Evolutionary conservation across 2,888 invertebrate species (phyloP).

Genomic region (Scelioninae gen. 1): DNA sequence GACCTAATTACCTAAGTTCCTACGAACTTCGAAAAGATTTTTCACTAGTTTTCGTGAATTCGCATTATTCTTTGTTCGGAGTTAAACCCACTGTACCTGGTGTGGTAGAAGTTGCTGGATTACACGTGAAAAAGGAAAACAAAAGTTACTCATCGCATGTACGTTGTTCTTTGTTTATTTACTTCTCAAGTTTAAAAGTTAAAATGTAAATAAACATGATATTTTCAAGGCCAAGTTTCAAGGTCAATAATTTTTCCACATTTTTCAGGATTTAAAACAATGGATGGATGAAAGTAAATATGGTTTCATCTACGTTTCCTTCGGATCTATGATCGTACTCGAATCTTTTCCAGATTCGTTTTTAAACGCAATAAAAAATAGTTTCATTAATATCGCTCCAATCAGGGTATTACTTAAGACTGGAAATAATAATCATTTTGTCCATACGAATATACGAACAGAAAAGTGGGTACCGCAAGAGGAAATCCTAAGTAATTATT

Average conservation of each 20-base stretch:
- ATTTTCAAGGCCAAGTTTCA: no score
- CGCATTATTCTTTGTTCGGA: conserved; percentile 86
- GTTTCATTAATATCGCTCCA: conserved; percentile 64
- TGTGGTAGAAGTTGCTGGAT: conserved; percentile 86
- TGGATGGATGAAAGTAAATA: conserved; percentile 78
- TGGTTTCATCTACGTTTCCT: conserved; percentile 79
- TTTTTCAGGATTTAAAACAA: conserved; percentile 72
- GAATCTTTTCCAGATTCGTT: conserved; percentile 76
- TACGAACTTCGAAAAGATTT: conserved; percentile 77
- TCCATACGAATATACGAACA: conserved; percentile 75
- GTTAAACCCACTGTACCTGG: conserved; percentile 84
- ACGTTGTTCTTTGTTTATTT: no score
- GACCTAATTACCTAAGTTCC: conserved; percentile 64
- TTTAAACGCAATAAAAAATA: conserved; percentile 72
- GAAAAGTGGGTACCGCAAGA: conserved; percentile 78
- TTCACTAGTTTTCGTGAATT: conserved; percentile 84
- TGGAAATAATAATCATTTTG: conserved; percentile 74
- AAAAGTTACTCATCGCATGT: no score
- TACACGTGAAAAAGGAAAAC: conserved; percentile 81
- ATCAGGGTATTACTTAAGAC: conserved; percentile 77
- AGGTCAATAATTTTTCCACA: no score
- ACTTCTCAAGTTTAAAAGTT: no score
- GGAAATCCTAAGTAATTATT: conserved; percentile 74
- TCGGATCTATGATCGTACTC: conserved; percentile 79
- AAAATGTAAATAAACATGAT: no score